A percentile compares a stretch with the other conserved stretches of the same genome.
phyloP scores from a whole-genome alignment of 1,140 invertebrate genomes.

The Papilio dardanus region DNA sequence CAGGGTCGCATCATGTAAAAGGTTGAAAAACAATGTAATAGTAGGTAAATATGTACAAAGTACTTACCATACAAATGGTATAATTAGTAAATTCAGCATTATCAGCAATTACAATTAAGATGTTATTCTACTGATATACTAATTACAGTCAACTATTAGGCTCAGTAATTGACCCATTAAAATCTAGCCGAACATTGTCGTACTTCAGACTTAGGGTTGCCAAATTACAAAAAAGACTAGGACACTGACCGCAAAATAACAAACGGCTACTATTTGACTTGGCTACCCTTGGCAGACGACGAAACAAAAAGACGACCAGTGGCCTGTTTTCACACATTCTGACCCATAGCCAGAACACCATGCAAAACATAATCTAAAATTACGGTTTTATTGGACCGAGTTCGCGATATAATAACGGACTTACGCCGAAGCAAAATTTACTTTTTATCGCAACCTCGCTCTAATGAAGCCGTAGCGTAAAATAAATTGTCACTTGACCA shows the following conservation, averaged over 20 bases:
- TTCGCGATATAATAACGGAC: too few species aligned
- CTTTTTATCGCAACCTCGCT: too few species aligned
- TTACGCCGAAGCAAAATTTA: too few species aligned
- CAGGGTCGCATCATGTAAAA: too few species aligned
- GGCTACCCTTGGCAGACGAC: neutral
- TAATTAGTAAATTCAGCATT: constrained; percentile 1
- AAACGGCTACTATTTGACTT: neutral
- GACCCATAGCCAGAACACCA: too few species aligned
- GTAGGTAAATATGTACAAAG: too few species aligned
- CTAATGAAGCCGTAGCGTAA: too few species aligned
- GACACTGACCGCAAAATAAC: neutral
- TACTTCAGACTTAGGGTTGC: neutral
- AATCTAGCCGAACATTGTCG: neutral
- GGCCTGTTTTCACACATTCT: too few species aligned
- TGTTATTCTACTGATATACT: constrained; percentile 11
- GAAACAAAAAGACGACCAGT: neutral
- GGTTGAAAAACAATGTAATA: too few species aligned
- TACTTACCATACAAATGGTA: neutral
- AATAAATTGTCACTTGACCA: neutral
- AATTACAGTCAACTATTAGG: constrained; percentile 12
- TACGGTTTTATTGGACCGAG: too few species aligned
- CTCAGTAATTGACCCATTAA: constrained; percentile 17
- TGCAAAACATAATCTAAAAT: too few species aligned
- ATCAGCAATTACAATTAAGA: constrained; percentile 32
- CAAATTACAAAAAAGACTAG: neutral